These are phyloP conservation scores for Xestoiulus laeticollis DNA, from an alignment of 2,888 invertebrate genomes.

Conservation along the genomic window DNA sequence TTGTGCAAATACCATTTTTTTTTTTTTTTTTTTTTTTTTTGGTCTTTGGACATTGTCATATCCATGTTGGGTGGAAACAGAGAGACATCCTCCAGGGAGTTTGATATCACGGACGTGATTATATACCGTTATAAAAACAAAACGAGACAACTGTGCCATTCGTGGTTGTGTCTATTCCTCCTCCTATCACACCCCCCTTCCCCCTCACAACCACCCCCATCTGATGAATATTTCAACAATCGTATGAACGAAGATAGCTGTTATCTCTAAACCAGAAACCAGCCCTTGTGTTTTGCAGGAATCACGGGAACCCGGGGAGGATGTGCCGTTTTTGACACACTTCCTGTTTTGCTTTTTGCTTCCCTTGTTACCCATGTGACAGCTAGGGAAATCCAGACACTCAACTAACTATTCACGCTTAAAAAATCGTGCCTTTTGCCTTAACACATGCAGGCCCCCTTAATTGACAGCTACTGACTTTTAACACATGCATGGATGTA, in stretches of 20 bases:
- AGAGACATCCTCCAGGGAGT: slow-evolving; percentile 6
- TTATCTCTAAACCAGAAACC: too few relatives aligned
- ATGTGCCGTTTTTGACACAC: background rate
- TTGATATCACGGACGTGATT: slow-evolving; percentile 26
- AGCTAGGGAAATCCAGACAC: background rate
- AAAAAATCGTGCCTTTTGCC: too few relatives aligned
- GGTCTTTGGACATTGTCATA: background rate
- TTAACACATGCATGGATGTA: too few relatives aligned
- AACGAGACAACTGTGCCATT: background rate
- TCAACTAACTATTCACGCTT: too few relatives aligned
- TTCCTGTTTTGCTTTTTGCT: slow-evolving; percentile 13
- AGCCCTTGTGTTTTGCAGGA: too few relatives aligned
- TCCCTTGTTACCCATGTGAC: too few relatives aligned
- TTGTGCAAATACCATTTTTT: background rate
- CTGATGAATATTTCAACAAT: slow-evolving; percentile 20
- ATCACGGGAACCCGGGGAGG: background rate
- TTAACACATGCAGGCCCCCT: too few relatives aligned
- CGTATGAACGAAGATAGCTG: background rate
- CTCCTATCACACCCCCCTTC: too few relatives aligned
- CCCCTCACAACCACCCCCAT: too few relatives aligned
- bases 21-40: background rate
- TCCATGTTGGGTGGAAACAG: too few relatives aligned
- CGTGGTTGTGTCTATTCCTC: too few relatives aligned
- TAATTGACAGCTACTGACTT: too few relatives aligned
- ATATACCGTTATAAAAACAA: slow-evolving; percentile 18